Conservation (phyloP, 2,113 vertebrate species). For the Dendrocopos noguchii region DNA sequence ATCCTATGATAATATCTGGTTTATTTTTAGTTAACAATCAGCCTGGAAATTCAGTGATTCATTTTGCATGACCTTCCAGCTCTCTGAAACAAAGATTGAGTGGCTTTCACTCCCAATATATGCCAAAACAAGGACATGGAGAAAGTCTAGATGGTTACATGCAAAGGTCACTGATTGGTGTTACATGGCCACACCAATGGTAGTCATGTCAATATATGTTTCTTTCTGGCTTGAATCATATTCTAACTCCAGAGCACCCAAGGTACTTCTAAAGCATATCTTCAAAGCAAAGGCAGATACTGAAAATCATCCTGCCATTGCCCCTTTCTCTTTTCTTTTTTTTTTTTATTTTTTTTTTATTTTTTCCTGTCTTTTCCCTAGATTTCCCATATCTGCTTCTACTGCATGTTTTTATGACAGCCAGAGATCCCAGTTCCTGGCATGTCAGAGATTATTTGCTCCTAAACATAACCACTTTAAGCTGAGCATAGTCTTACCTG, state of each 20-base stretch:
- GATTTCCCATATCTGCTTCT: background rate
- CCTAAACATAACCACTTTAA: background rate
- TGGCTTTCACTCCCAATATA: background rate
- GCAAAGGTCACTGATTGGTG: background rate
- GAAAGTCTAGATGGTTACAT: background rate
- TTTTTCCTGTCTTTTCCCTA: fast-evolving
- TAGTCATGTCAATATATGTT: background rate
- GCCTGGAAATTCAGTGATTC: background rate
- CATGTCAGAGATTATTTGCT: background rate
- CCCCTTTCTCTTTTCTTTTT: background rate
- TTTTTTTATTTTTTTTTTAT: too few species aligned
- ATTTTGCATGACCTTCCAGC: background rate
- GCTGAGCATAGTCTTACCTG: background rate
- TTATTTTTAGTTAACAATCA: background rate
- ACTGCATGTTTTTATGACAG: background rate
- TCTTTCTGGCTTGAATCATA: background rate
- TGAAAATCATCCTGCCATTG: background rate
- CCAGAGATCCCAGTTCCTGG: background rate
- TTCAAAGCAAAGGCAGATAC: background rate
- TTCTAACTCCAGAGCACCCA: background rate
- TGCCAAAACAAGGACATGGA: background rate
- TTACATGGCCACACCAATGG: background rate
- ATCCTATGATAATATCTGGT: background rate
- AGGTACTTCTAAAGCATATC: background rate
- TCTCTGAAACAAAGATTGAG: background rate